Conservation (phyloP, 2,888 invertebrate genomes). For the Drosophila peninsularis region DNA sequence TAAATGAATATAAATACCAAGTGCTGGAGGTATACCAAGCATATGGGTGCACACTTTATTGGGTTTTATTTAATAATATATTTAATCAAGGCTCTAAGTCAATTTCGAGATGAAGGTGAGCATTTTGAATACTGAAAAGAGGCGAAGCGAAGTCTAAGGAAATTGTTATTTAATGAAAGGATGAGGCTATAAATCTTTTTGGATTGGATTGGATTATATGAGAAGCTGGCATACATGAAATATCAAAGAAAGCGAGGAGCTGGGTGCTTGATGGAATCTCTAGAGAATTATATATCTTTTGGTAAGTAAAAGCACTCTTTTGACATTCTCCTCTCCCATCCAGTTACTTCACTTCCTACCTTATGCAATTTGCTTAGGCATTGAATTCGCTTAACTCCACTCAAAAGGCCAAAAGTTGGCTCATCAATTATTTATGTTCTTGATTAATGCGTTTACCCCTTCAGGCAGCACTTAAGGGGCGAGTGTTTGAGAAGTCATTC, state of each 20-base stretch:
- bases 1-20: conserved; percentile 15
- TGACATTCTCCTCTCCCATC: too few species aligned
- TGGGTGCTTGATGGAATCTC: background rate
- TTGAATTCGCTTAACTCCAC: conserved; percentile 11
- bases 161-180: background rate
- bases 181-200: background rate
- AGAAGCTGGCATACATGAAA: background rate
- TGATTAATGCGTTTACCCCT: conserved; percentile 23
- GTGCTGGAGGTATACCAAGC: background rate
- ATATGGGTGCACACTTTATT: background rate
- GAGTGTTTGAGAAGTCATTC: conserved; percentile 14
- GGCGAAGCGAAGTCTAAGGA: background rate
- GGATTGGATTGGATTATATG: background rate
- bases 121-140: background rate
- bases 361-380: background rate
- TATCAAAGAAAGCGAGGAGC: background rate
- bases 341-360: background rate
- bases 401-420: background rate
- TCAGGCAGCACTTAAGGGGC: conserved; percentile 6
- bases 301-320: too few species aligned
- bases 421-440: conserved; percentile 20
- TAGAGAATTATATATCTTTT: too few species aligned
- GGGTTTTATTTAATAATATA: background rate
- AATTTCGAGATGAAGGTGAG: background rate
- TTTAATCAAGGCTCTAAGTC: background rate